Conservation (phyloP, 1,140 invertebrate species). For the Drosophila neocordata region DNA sequence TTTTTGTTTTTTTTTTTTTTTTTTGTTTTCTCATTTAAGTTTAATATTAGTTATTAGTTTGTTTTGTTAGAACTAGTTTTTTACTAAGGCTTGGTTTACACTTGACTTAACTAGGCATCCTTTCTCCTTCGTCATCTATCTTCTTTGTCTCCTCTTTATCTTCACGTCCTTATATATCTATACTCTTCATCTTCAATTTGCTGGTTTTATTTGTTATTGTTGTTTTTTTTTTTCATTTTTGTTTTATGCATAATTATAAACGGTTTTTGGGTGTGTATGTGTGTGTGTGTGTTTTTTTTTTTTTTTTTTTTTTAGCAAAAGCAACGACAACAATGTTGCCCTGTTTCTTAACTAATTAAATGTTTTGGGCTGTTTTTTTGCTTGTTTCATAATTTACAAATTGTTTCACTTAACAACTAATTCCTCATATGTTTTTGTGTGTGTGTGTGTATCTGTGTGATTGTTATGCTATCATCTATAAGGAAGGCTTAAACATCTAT, state of each 20-base stretch:
- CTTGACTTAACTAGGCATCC: slow-evolving; percentile 67
- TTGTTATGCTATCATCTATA: background rate
- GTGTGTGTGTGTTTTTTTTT: slow-evolving; percentile 10
- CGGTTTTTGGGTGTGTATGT: slow-evolving; percentile 28
- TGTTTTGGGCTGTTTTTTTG: slow-evolving; percentile 17
- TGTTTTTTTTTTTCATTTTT: slow-evolving; percentile 35
- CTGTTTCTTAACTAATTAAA: slow-evolving; percentile 7
- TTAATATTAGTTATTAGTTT: slow-evolving; percentile 51
- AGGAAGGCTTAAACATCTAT: background rate
- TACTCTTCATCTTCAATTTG: slow-evolving; percentile 12
- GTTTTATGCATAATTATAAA: slow-evolving; percentile 68
- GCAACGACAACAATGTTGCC: background rate
- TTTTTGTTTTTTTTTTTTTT: too few relatives aligned
- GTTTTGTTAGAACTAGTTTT: slow-evolving; percentile 70
- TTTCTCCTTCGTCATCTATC: background rate
- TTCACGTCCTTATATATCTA: slow-evolving; percentile 12
- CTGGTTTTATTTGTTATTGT: slow-evolving; percentile 22
- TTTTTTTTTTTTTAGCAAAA: too few relatives aligned
- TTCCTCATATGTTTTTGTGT: slow-evolving; percentile 26
- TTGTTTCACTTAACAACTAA: slow-evolving; percentile 49
- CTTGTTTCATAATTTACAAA: slow-evolving; percentile 64
- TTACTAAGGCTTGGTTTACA: slow-evolving; percentile 79
- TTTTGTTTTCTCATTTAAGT: slow-evolving; percentile 37
- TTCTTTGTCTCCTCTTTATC: background rate
- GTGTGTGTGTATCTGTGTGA: slow-evolving; percentile 20